These are phyloP conservation scores for Samia ricini DNA, from an alignment of 1,140 invertebrate species.

Conservation along the genomic window DNA sequence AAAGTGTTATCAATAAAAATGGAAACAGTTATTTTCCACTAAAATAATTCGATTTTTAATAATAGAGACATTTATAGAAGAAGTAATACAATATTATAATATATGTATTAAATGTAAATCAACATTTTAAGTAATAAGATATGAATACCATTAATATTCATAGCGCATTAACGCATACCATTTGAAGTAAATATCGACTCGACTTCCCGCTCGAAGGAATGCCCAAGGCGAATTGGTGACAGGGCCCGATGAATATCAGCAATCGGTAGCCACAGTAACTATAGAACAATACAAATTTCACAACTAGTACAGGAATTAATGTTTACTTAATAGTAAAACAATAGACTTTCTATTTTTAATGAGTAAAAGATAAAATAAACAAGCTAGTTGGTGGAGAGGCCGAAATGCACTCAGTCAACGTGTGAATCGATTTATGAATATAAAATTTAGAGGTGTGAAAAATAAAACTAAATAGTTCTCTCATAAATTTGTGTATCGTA, in stretches of 20 bases:
- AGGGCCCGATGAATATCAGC: slow-evolving; percentile 13
- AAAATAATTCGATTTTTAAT: too few species aligned
- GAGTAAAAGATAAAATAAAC: neutral
- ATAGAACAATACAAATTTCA: slow-evolving; percentile 6
- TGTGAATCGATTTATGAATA: neutral
- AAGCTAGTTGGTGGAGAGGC: neutral
- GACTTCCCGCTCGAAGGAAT: slow-evolving; percentile 52
- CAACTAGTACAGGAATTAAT: neutral
- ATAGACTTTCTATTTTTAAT: neutral
- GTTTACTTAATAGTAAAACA: neutral
- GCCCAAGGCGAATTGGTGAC: slow-evolving; percentile 49
- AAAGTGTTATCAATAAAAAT: too few species aligned
- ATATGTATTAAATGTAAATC: neutral
- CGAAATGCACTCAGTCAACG: neutral
- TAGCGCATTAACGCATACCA: slow-evolving; percentile 6
- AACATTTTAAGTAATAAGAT: neutral
- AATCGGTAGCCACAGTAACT: neutral
- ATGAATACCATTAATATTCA: neutral
- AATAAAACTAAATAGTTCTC: neutral
- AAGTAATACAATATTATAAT: neutral
- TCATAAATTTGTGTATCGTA: too few species aligned
- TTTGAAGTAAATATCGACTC: slow-evolving; percentile 21
- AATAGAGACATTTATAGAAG: neutral
- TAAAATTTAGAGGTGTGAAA: neutral
- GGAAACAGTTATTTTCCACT: too few species aligned